Evolutionary conservation across 2,888 invertebrate species (phyloP), one percentile per base, ranked within the genome.

Genomic region (Agrilus cyanescens): DNA sequence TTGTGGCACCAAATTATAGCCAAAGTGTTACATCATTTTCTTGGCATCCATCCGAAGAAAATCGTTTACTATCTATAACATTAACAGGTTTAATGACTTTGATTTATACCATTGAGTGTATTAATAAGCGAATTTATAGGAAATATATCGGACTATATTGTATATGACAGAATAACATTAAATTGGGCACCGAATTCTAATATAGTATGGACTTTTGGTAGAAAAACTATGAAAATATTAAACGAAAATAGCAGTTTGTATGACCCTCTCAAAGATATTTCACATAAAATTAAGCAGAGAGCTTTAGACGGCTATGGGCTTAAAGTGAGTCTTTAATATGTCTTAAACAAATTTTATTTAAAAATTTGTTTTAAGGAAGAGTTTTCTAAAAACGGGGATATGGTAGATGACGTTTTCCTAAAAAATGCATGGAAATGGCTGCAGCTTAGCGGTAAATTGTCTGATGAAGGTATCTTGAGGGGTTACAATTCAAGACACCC

Each of bases 41-140:
- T 30, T 95, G 95, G 90, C 94, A 95, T 68, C 84, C 85, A 2
- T 71, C 71, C 4, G 81, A 88, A 57, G 84, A 83, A 62, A 86
- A 86, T 57, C 68, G 86, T 29, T 69, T 90, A 50, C 67, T 90
- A 40, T 78, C 82, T 1, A 76, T 83, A 37, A 69, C 75, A n/a
- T 58, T 71, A 2, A 68, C 71, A 37, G 76, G 76, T 74, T 54
- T 12, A 12, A 20, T 33, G n/a, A 38, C 4, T 1, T 33, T 12
- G 12, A 20, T 31, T 31, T 14, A 13, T 2, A 31, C n/a, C 12
- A 20, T 38, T 13, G 13, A 15, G 4, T 18, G 12, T 33, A 16
- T 37, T 32, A 30, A 15, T 3, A 13, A n/a, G 38, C 43, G 49
- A 49, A 32, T 45, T 54, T 60, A 32, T 63, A 74, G 82, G 80